Base-by-base conservation (phyloP, 53 echinoderm and acorn worm species). In the Paracentrotus lividus region DNA sequence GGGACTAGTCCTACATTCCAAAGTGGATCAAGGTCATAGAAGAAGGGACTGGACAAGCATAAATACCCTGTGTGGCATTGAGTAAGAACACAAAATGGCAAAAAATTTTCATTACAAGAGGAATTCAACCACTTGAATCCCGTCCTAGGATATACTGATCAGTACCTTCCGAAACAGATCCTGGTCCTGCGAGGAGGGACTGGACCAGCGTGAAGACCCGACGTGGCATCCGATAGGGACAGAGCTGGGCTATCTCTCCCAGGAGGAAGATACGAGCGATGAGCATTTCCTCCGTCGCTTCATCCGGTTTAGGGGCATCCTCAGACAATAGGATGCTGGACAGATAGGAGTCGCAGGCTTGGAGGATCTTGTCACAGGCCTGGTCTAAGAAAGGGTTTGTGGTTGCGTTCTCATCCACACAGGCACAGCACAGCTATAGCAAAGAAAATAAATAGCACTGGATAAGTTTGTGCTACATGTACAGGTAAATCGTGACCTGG, bases 11-110 rank as follows among this genome's bases (percentile, higher is more conserved):
- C n/a, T 60, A 96, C 96, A 93, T 72, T 94, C 97, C 5, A 43
- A 67, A 31, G 87, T 52, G 13, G 93, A 68, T 40, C 94, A 93
- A 15, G 97, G 95, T 23, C 97, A 97, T 21, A 95, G 96, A 52
- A 99, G 88, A 40, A 99, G 91, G 29, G 99, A 99, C 94, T 97
- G 97, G 8, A 99, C 99, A 93, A 99, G 60, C 76, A 94, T 96
- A 27, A 96, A 94, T 24, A 96, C 69, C 15, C 95, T 77, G 18
- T 88, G 85, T 0, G 97, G 94, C 52, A 95, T 96, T 57, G 90
- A 90, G 12, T 95, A 93, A 1, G 99, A 97, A 40, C 96, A 94
- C 54, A 99, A 92, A 86, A 94, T 94, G 29, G 96, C 96, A 38
- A 97, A n/a, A n/a, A n/a, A n/a, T n/a, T n/a, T n/a, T n/a, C n/a